Evolutionary conservation across 1,140 invertebrate genomes (phyloP).

Genomic region (Rhizoglyphus robini): DNA sequence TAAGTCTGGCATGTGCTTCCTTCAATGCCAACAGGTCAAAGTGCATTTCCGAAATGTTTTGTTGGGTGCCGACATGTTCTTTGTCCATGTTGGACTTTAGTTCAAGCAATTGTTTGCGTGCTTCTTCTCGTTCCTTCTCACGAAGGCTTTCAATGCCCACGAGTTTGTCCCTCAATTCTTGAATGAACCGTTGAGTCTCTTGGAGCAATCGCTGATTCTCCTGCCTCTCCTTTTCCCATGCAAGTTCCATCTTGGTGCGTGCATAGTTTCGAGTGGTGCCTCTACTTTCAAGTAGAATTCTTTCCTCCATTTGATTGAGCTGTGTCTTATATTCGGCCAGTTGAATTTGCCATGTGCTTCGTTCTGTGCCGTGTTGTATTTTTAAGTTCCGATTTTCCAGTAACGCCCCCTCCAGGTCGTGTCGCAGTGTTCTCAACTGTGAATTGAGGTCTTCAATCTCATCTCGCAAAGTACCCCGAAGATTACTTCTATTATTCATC

Average conservation of each 20-base stretch:
- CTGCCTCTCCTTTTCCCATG: conserved; percentile 88
- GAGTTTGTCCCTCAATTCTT: conserved; percentile 49
- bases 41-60: conserved; percentile 66
- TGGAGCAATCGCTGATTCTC: conserved; percentile 76
- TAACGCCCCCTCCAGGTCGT: conserved; percentile 67
- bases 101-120: conserved; percentile 67
- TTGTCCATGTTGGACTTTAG: conserved; percentile 66
- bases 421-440: conserved; percentile 57
- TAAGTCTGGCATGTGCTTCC: conserved; percentile 75
- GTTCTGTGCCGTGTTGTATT: conserved; percentile 74
- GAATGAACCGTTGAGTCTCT: conserved; percentile 75
- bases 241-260: conserved; percentile 73
- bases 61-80: conserved; percentile 72
- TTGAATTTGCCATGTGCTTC: conserved; percentile 71
- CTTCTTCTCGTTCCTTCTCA: conserved; percentile 71
- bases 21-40: conserved; percentile 70
- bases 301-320: conserved; percentile 62
- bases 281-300: conserved; percentile 31
- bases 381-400: conserved; percentile 67
- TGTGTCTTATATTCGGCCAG: conserved; percentile 74
- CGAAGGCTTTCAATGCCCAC: conserved; percentile 62
- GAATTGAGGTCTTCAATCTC: conserved; percentile 48
- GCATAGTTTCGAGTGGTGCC: conserved; percentile 60
- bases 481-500: conserved; percentile 7
- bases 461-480: conserved; percentile 27